phyloP scores from a whole-genome alignment of 2,888 invertebrate genomes.

The Cephonodes hylas region DNA sequence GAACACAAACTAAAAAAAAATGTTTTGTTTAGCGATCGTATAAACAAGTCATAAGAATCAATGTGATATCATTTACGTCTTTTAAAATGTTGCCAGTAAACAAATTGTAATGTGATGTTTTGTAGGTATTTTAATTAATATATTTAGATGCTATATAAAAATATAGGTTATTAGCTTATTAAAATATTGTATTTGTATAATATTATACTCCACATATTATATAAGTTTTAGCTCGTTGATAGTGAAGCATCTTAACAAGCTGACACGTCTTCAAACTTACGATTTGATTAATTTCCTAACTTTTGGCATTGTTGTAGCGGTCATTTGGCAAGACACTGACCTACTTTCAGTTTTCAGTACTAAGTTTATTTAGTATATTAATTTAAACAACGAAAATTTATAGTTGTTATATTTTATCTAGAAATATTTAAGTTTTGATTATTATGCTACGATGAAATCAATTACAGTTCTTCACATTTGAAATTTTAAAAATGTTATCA shows the following conservation, averaged over 20 bases:
- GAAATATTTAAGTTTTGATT: background rate
- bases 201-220: too few species aligned
- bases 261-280: background rate
- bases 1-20: background rate
- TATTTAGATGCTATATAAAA: background rate
- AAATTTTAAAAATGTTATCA: too few species aligned
- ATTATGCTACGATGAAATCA: background rate
- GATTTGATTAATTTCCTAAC: background rate
- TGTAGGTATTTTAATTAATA: background rate
- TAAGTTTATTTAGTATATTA: background rate
- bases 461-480: background rate
- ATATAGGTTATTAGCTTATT: background rate
- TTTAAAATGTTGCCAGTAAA: background rate
- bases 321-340: background rate
- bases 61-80: background rate
- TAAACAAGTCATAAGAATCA: background rate
- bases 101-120: background rate
- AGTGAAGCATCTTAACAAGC: background rate
- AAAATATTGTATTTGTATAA: background rate
- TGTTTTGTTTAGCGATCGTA: background rate
- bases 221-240: background rate
- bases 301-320: background rate
- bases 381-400: background rate
- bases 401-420: too few species aligned
- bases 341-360: background rate